A percentile compares a stretch with the other conserved stretches of the same genome.
Evolutionary conservation across 2,888 invertebrate species (phyloP).

Genomic region (Melipona bicolor): DNA sequence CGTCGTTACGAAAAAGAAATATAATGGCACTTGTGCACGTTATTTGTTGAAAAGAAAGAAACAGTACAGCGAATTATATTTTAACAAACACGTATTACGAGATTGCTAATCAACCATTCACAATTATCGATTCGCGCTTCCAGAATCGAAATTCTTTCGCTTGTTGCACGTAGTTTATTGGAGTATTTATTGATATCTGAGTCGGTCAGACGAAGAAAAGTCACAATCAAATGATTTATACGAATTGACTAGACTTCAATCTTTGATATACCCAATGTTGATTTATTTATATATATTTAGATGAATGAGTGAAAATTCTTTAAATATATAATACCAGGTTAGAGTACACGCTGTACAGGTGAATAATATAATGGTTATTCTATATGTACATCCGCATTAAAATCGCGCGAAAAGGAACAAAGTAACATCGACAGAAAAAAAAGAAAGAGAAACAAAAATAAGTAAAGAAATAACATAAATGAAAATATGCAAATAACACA

Average conservation of each 20-base stretch:
- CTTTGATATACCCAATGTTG: background rate
- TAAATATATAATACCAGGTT: no score
- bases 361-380: no score
- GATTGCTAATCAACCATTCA: conserved; percentile 13
- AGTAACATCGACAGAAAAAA: no score
- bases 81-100: background rate
- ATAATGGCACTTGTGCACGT: background rate
- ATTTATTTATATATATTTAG: no score
- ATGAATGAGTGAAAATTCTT: no score
- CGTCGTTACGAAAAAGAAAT: background rate
- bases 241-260: background rate
- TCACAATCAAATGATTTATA: background rate
- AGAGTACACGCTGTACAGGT: no score
- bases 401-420: no score
- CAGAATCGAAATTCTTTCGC: conserved; percentile 13
- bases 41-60: background rate
- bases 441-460: no score
- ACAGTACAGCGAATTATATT: background rate
- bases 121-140: conserved; percentile 35
- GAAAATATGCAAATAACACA: no score
- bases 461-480: no score
- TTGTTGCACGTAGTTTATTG: background rate
- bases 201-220: no score
- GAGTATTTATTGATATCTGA: background rate
- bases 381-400: no score